Evolutionary conservation across 1,140 invertebrate species (phyloP).

Genomic region (Eriocheir sinensis): DNA sequence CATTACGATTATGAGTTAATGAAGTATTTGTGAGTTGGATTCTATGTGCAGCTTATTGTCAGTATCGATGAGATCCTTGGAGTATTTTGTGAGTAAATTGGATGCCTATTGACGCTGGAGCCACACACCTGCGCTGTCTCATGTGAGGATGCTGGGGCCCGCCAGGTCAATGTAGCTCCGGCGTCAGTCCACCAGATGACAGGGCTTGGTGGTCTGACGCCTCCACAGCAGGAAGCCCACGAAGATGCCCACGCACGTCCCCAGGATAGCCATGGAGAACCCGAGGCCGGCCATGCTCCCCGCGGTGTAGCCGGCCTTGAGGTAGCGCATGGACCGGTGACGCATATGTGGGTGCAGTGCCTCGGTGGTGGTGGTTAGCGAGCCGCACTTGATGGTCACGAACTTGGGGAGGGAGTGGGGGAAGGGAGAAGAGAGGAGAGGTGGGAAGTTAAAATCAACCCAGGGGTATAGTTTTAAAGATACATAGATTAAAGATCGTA

Average conservation of each 20-base stretch:
- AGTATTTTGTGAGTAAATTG: background rate
- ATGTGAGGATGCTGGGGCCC: conserved; percentile 68
- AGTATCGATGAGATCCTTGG: too few relatives aligned
- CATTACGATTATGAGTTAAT: too few relatives aligned
- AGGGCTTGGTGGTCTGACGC: conserved; percentile 75
- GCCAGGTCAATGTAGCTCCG: conserved; percentile 68
- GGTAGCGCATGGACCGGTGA: conserved; percentile 77
- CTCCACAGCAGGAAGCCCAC: conserved; percentile 82
- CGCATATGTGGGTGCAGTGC: conserved; percentile 80
- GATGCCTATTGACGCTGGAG: conserved; percentile 27
- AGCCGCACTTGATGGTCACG: conserved; percentile 80
- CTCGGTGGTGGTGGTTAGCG: conserved; percentile 80
- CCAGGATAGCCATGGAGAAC: conserved; percentile 82
- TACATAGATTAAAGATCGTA: too few relatives aligned
- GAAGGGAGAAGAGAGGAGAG: background rate
- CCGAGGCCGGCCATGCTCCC: conserved; percentile 82
- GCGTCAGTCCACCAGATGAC: conserved; percentile 77
- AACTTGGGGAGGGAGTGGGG: conserved; percentile 78
- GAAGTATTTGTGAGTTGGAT: background rate
- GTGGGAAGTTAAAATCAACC: background rate
- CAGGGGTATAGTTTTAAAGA: too few relatives aligned
- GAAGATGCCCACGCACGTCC: conserved; percentile 81
- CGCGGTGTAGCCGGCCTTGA: conserved; percentile 80
- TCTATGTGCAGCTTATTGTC: too few relatives aligned
- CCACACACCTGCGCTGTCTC: background rate